These are phyloP conservation scores for Drosophila subpulchrella DNA, from an alignment of 1,140 invertebrate genomes.

Conservation along the genomic window DNA sequence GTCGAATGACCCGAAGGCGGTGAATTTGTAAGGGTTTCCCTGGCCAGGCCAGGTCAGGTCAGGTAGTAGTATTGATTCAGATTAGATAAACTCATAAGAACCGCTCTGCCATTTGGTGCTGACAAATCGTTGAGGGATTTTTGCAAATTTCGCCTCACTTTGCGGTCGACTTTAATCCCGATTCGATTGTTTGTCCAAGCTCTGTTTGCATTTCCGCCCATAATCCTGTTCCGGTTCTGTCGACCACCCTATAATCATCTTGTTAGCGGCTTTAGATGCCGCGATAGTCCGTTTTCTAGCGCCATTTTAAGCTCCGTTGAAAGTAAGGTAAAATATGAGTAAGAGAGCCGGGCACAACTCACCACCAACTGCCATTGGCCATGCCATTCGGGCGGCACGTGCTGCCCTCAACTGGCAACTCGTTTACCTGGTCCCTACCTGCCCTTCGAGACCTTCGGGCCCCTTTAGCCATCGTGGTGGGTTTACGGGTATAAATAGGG, in stretches of 20 bases:
- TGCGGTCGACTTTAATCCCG: slow-evolving; percentile 65
- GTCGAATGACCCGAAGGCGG: slow-evolving; percentile 62
- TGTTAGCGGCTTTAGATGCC: slow-evolving; percentile 77
- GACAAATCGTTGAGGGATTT: slow-evolving; percentile 70
- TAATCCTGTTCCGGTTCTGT: slow-evolving; percentile 57
- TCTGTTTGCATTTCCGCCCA: slow-evolving; percentile 79
- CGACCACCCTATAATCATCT: slow-evolving; percentile 69
- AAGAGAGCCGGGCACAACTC: slow-evolving; percentile 29
- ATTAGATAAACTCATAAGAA: slow-evolving; percentile 56
- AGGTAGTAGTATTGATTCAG: slow-evolving; percentile 57
- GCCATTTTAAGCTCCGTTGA: slow-evolving; percentile 62
- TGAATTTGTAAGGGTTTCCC: slow-evolving; percentile 46
- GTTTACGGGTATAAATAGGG: slow-evolving; percentile 68
- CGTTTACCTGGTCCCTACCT: slow-evolving; percentile 71
- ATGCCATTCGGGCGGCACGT: slow-evolving; percentile 57
- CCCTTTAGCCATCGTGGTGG: slow-evolving; percentile 40
- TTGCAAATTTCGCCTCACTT: slow-evolving; percentile 69
- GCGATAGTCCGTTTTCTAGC: slow-evolving; percentile 59
- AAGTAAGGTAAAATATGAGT: not conserved
- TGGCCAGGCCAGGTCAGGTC: not conserved
- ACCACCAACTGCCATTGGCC: slow-evolving; percentile 63
- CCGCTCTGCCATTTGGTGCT: slow-evolving; percentile 54
- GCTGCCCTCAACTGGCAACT: slow-evolving; percentile 55
- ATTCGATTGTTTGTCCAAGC: slow-evolving; percentile 27
- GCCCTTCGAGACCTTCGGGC: not conserved